Percentiles rank a stretch among this genome's conserved stretches.
These are phyloP conservation scores for Pseudomugil gertrudae DNA, from an alignment of 2,797 vertebrate genomes.

Conservation along the genomic window DNA sequence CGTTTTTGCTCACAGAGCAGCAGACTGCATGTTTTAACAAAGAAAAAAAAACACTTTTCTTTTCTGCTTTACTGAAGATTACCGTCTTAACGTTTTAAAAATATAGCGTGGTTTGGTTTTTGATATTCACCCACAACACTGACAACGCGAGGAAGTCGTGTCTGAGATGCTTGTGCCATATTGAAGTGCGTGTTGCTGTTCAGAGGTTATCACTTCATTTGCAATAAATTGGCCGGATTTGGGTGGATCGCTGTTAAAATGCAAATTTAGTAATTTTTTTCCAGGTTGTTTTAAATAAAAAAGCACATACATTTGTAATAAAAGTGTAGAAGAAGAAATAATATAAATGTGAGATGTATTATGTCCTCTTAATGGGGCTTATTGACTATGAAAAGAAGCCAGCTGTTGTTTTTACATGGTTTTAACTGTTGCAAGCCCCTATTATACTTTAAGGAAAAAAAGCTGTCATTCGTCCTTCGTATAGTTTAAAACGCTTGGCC, in stretches of 20 bases:
- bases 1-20: constrained; percentile 79
- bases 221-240: constrained; percentile 70
- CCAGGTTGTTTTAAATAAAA: constrained; percentile 54
- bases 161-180: constrained; percentile 79
- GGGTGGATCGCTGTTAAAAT: constrained; percentile 41
- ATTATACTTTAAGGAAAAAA: constrained; percentile 13
- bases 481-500: constrained; percentile 54
- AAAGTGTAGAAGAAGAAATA: constrained; percentile 70
- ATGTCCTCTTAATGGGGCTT: constrained; percentile 55
- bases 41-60: constrained; percentile 25
- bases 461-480: constrained; percentile 40
- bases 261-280: constrained; percentile 9
- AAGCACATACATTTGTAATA: constrained; percentile 79
- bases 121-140: constrained; percentile 52
- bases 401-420: constrained; percentile 70
- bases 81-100: constrained; percentile 77
- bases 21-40: constrained; percentile 85
- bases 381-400: constrained; percentile 71
- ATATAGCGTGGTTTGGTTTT: constrained; percentile 73
- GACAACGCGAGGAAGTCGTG: constrained; percentile 56
- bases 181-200: constrained; percentile 75
- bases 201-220: constrained; percentile 72
- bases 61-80: constrained; percentile 68
- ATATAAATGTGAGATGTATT: constrained; percentile 74
- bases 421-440: constrained; percentile 51